Evolutionary conservation across 1,140 invertebrate genomes (phyloP).

Genomic region (Pectinophora gossypiella): DNA sequence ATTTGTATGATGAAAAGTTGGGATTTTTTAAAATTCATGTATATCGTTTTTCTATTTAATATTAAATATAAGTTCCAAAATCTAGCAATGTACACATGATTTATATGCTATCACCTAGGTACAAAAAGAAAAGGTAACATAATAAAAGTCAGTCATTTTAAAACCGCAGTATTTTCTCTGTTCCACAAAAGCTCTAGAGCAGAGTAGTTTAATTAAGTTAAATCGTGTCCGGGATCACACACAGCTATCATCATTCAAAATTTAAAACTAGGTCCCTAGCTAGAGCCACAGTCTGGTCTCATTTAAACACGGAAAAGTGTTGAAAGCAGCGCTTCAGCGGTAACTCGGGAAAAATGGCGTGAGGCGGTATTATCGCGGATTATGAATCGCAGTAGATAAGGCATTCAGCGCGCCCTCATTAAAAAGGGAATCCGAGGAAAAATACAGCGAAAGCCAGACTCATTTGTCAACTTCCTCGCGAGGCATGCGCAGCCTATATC

Average conservation of each 20-base stretch:
- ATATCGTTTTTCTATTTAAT: no score
- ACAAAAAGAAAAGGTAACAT: no score
- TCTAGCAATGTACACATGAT: no score
- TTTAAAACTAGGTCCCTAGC: not conserved
- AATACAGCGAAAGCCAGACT: slow-evolving; percentile 36
- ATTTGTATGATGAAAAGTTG: no score
- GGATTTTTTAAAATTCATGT: no score
- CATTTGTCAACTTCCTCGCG: slow-evolving; percentile 44
- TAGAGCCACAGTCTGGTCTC: not conserved
- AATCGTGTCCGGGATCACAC: no score
- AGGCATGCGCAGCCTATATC: slow-evolving; percentile 31
- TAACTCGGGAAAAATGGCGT: slow-evolving; percentile 22
- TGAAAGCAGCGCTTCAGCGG: slow-evolving; percentile 15
- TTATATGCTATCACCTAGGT: no score
- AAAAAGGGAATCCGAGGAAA: slow-evolving; percentile 25
- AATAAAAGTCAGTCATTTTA: no score
- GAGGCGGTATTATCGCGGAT: slow-evolving; percentile 23
- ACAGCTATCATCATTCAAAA: not conserved
- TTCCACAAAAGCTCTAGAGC: no score
- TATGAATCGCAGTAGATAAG: slow-evolving; percentile 37
- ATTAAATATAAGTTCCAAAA: no score
- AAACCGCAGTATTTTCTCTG: no score
- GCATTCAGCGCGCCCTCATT: slow-evolving; percentile 36
- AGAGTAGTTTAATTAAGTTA: no score
- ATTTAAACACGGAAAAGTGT: slow-evolving; percentile 16